A percentile compares a stretch with the other conserved stretches of the same genome.
These are phyloP conservation scores for Microcebus tavaratra DNA, from an alignment of 2,113 vertebrate species.

Conservation along the genomic window DNA sequence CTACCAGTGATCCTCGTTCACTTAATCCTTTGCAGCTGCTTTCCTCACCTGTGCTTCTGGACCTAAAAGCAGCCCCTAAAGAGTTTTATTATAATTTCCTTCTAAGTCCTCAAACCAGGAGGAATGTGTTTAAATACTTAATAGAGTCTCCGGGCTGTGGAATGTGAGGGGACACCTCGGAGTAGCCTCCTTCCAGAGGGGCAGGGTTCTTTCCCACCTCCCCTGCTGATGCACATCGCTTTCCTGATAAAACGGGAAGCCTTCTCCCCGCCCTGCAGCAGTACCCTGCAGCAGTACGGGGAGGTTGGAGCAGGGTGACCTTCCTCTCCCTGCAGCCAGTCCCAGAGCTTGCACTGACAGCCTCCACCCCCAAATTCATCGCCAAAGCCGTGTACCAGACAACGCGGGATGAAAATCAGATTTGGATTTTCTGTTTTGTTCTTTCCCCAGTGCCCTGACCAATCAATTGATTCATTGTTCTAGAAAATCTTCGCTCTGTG, in stretches of 20 bases:
- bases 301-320: accelerated
- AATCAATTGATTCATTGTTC: slow-evolving; percentile 32
- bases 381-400: neutral
- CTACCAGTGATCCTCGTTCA: neutral
- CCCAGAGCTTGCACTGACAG: neutral
- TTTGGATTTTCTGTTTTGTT: neutral
- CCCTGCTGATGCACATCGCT: accelerated
- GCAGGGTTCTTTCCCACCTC: accelerated
- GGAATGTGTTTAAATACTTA: neutral
- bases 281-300: accelerated
- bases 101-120: neutral
- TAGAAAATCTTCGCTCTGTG: neutral
- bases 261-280: no score
- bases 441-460: neutral
- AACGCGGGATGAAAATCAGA: neutral
- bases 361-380: accelerated
- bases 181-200: no score
- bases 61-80: neutral
- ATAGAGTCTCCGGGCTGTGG: neutral
- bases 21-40: neutral
- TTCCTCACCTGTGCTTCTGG: neutral
- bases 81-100: neutral
- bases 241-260: accelerated
- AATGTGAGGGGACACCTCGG: neutral
- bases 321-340: no score